Conservation (phyloP, 2,888 invertebrate genomes). For the Eulithis prunata region DNA sequence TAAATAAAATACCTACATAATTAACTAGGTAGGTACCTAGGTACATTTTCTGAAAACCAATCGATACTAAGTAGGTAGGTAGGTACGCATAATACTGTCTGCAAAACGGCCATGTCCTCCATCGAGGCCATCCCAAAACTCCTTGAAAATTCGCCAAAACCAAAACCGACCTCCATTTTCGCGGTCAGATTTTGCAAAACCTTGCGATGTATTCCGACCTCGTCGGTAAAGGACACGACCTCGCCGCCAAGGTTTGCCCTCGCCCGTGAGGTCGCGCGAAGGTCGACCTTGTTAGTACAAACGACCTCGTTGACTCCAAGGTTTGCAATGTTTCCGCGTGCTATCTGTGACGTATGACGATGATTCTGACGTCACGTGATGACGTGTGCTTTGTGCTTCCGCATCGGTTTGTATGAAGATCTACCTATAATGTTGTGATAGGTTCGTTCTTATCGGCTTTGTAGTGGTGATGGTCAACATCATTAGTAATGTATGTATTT, state of each 20-base stretch:
- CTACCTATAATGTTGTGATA: too few species aligned
- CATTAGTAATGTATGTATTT: too few species aligned
- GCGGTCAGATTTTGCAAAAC: conserved; percentile 9
- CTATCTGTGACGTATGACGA: conserved; percentile 21
- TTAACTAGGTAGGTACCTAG: too few species aligned
- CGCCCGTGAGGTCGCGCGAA: conserved; percentile 48
- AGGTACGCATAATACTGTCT: conserved; percentile 2
- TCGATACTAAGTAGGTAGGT: conserved; percentile 3
- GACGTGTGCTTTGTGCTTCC: conserved; percentile 8
- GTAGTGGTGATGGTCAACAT: too few species aligned
- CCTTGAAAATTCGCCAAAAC: conserved; percentile 20
- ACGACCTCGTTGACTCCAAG: conserved; percentile 46
- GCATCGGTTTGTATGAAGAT: not conserved
- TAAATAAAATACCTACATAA: too few species aligned
- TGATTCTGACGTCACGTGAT: conserved; percentile 15
- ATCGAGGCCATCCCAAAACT: conserved; percentile 25
- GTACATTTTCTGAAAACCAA: conserved; percentile 12
- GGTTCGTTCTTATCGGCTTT: too few species aligned
- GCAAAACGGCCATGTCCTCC: conserved; percentile 17
- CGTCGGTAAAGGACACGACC: conserved; percentile 38
- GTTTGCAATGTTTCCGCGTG: conserved; percentile 39
- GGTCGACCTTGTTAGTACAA: conserved; percentile 50
- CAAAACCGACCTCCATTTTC: conserved; percentile 8
- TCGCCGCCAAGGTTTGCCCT: conserved; percentile 52
- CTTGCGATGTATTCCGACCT: conserved; percentile 34